A percentile compares a stretch with the other conserved stretches of the same genome.
These are phyloP conservation scores for Lipophrys pholis DNA, from an alignment of 2,113 vertebrate species.

Conservation along the genomic window DNA sequence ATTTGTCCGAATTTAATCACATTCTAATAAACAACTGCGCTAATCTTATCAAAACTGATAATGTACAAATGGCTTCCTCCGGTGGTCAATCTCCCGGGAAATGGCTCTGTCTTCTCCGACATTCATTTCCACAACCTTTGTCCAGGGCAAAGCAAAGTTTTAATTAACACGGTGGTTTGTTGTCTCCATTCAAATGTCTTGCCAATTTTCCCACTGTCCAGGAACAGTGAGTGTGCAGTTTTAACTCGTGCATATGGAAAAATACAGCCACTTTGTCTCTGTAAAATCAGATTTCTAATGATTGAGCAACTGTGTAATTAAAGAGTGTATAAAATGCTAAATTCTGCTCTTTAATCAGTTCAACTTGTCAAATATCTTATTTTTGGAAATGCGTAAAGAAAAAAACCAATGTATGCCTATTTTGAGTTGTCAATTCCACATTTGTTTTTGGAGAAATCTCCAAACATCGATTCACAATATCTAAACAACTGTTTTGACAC, in stretches of 20 bases:
- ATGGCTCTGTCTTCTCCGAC: constrained; percentile 52
- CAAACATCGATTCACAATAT: too few species aligned
- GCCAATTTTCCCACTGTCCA: constrained; percentile 8
- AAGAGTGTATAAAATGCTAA: too few species aligned
- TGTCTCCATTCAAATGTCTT: constrained; percentile 19
- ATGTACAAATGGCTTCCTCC: constrained; percentile 45
- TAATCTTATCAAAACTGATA: constrained; percentile 70
- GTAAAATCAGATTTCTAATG: neutral
- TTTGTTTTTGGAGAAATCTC: too few species aligned
- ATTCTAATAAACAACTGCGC: constrained; percentile 48
- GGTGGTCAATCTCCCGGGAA: constrained; percentile 47
- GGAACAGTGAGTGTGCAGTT: constrained; percentile 1
- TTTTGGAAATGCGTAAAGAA: too few species aligned
- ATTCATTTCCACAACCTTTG: constrained; percentile 58
- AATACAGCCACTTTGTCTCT: neutral
- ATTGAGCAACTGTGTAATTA: too few species aligned
- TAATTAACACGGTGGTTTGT: constrained; percentile 54
- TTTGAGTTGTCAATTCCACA: too few species aligned
- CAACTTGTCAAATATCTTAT: too few species aligned
- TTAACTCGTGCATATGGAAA: neutral
- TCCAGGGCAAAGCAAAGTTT: constrained; percentile 47
- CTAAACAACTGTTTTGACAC: too few species aligned
- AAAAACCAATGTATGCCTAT: too few species aligned
- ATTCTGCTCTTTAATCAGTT: too few species aligned
- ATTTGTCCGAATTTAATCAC: constrained; percentile 69